Percentiles rank a stretch among this genome's conserved stretches.
phyloP scores from a whole-genome alignment of 2,113 vertebrate genomes.

The Protobothrops flavoviridis region DNA sequence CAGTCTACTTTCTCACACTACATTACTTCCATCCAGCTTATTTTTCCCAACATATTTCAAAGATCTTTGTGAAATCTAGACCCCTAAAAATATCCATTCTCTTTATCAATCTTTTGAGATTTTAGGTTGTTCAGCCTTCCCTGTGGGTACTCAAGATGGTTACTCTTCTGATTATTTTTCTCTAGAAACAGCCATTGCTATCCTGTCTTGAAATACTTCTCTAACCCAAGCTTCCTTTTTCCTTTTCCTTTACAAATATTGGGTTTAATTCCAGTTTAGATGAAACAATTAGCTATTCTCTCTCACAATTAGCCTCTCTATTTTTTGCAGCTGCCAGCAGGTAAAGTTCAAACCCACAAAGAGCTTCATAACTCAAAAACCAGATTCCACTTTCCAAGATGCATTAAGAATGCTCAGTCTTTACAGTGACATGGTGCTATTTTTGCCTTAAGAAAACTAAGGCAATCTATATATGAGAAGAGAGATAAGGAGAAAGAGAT shows the following conservation, averaged over 20 bases:
- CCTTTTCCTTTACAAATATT: background rate
- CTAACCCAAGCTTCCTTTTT: background rate
- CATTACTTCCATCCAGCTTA: background rate
- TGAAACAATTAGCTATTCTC: background rate
- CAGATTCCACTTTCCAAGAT: background rate
- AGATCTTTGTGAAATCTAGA: background rate
- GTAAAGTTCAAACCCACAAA: background rate
- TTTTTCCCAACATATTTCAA: background rate
- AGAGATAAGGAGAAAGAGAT: background rate
- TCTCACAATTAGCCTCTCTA: background rate
- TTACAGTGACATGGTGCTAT: background rate
- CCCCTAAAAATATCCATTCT: background rate
- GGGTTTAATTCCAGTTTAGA: background rate
- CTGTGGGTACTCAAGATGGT: background rate
- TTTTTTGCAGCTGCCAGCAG: background rate
- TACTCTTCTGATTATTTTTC: background rate
- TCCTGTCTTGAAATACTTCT: background rate
- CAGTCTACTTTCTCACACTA: background rate
- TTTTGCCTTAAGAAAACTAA: background rate
- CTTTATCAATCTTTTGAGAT: background rate
- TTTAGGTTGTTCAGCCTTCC: background rate
- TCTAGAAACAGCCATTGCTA: background rate
- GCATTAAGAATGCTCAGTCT: background rate
- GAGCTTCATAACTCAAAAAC: background rate
- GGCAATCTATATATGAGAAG: background rate